Evolutionary conservation across 2,113 vertebrate genomes (phyloP), one percentile per base, ranked within the genome.

Genomic region (Leptodactylus fuscus): DNA sequence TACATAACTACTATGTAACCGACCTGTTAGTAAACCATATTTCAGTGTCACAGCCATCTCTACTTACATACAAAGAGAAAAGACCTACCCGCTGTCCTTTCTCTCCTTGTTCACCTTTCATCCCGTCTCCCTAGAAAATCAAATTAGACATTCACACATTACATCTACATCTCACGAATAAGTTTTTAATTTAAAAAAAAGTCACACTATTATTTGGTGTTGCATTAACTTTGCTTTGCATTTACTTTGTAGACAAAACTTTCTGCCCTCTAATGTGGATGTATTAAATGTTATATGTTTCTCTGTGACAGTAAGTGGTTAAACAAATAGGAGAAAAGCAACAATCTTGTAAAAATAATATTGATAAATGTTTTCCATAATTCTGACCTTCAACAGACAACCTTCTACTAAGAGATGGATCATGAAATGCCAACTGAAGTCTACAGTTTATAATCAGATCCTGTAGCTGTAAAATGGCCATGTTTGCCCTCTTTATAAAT

Each of bases 51-150:
- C n/a, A n/a, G n/a, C n/a, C n/a, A n/a, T n/a, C 4, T 67, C 62
- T 34, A 9, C 8, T 18, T 67, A 34, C 6, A 34, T 34, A 32
- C 20, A 1, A 41, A 3, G 9, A 34, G n/a, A 81, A 13, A 49
- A 62, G 13, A 5, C 10, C 91, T 92, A 95, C 96, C 94, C 93
- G 92, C 51, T 94, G 88, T 89, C 96, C 96, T 91, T 91, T 93
- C 73, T 95, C 94, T 77, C 96, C 96, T 27, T 92, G 89, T 65
- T 94, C 92, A 89, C 96, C 96, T 70, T 90, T 36, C 51, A 87
- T 44, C 85, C 96, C 96, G 84, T 96, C 95, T 75, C 96, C 96
- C 96, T 97, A 75, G 70, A 46, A 87, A 49, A 91, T n/a, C 2
- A 58, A 16, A 60, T 7, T 44, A 44, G n/a, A n/a, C n/a, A n/a